Base-by-base conservation (phyloP, 2,888 invertebrate species). In the Parnassius mnemosyne region DNA sequence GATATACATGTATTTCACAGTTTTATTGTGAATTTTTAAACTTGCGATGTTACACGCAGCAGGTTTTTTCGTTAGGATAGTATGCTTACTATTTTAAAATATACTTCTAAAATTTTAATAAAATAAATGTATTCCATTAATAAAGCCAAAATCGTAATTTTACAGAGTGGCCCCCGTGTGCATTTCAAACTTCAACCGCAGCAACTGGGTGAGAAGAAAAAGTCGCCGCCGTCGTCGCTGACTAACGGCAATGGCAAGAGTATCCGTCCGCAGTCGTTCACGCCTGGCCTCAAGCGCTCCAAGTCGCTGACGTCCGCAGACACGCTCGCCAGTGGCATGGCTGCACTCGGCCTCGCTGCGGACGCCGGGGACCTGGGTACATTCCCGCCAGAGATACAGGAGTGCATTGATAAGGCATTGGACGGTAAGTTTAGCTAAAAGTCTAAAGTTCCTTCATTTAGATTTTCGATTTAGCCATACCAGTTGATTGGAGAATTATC, bases 251-350 rank as follows among this genome's bases (percentile, higher is more conserved):
- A 86, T 62, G 87, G 89, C 66, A 87, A 86, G 77, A 87, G 84
- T 70, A 76, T 88, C 65, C 84, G 89, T 49, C 87, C 89, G 43
- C 89, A 86, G 74, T 80, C 84, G 34, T 87, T 87, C 75, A 77
- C 88, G 54, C 83, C 90, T 11, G 86, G 93, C n/a, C 81, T 96
- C 66, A 96, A 97, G 85, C 93, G 97, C 55, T 96, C 96, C 65
- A 97, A 96, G 84, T 96, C 96, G 63, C 84, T 97, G 71, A 96
- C 95, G 10, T 94, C 96, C 0, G 94, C 96, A 0, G 96, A 96
- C 76, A 94, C 95, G 11, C 84, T 94, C 67, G 94, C 94, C 56
- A 92, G 94, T 53, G 94, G 94, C 16, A 93, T 94, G 83, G 94
- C 94, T 44, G 92, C 94, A n/a, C 84, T 94, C 69, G 94, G 94